Percentiles rank a stretch among this genome's conserved stretches.
phyloP scores from a whole-genome alignment of 1,140 invertebrate species.

The Cyclargus thomasi region DNA sequence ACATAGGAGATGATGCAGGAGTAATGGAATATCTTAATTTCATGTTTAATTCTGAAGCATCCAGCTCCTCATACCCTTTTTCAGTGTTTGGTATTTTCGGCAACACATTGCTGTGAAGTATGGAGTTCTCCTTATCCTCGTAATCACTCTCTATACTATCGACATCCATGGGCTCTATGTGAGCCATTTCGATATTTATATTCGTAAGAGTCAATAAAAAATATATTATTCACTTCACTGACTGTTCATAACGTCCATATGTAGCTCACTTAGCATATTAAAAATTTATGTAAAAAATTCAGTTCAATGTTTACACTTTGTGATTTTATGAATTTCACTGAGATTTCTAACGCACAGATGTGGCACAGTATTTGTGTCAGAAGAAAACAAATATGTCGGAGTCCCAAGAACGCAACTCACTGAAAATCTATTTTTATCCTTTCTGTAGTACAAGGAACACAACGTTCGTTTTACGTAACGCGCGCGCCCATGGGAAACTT shows the following conservation, averaged over 20 bases:
- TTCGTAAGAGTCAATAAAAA: not conserved
- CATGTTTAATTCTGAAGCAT: conserved; percentile 65
- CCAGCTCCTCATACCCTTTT: conserved; percentile 63
- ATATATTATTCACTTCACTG: conserved; percentile 2
- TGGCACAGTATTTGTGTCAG: conserved; percentile 60
- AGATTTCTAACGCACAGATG: conserved; percentile 54
- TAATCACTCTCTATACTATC: conserved; percentile 52
- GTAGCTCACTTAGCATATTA: not conserved
- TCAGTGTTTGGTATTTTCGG: conserved; percentile 46
- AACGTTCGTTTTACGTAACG: conserved; percentile 63
- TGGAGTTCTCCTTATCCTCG: conserved; percentile 63
- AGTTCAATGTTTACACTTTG: conserved; percentile 58
- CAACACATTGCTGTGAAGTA: conserved; percentile 54
- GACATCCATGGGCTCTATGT: conserved; percentile 62
- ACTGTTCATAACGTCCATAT: not conserved
- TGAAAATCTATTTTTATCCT: conserved; percentile 71
- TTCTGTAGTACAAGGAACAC: conserved; percentile 53
- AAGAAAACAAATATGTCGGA: conserved; percentile 70
- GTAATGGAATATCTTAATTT: conserved; percentile 62
- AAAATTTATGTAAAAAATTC: conserved; percentile 34
- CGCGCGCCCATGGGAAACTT: conserved; percentile 63
- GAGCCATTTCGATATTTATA: conserved; percentile 46
- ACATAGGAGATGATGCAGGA: conserved; percentile 58
- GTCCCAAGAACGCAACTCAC: conserved; percentile 53
- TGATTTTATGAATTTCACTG: conserved; percentile 58